phyloP scores from a whole-genome alignment of 2,113 vertebrate species.

The Erythrolamprus reginae region DNA sequence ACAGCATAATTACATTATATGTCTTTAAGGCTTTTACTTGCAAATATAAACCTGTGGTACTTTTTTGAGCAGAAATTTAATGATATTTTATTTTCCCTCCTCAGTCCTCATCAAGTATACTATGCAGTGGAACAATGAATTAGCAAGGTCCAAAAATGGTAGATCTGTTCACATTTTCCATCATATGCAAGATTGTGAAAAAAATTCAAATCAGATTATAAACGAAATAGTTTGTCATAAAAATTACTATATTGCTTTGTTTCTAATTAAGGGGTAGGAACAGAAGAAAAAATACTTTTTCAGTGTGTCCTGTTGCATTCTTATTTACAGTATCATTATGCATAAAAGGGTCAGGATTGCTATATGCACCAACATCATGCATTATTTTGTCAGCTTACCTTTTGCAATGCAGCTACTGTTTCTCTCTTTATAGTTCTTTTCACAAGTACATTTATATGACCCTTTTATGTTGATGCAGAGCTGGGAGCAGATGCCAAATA shows the following conservation, averaged over 20 bases:
- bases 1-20: neutral
- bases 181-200: neutral
- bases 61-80: neutral
- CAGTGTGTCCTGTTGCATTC: neutral
- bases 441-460: slow-evolving; percentile 91
- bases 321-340: neutral
- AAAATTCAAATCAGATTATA: neutral
- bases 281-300: neutral
- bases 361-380: rapidly evolving
- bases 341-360: neutral
- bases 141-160: neutral
- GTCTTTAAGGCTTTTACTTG: neutral
- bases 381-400: slow-evolving; percentile 73
- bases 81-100: neutral
- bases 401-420: slow-evolving; percentile 87
- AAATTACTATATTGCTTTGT: neutral
- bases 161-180: neutral
- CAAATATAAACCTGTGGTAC: neutral
- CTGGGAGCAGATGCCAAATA: slow-evolving; percentile 90
- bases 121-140: neutral
- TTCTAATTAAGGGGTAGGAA: neutral
- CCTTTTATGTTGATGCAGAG: slow-evolving; percentile 90
- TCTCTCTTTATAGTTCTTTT: slow-evolving; percentile 86
- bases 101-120: neutral
- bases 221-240: neutral